Evolutionary conservation across 1,140 invertebrate genomes (phyloP), one percentile per base, ranked within the genome.

Genomic region (Tribolium castaneum): DNA sequence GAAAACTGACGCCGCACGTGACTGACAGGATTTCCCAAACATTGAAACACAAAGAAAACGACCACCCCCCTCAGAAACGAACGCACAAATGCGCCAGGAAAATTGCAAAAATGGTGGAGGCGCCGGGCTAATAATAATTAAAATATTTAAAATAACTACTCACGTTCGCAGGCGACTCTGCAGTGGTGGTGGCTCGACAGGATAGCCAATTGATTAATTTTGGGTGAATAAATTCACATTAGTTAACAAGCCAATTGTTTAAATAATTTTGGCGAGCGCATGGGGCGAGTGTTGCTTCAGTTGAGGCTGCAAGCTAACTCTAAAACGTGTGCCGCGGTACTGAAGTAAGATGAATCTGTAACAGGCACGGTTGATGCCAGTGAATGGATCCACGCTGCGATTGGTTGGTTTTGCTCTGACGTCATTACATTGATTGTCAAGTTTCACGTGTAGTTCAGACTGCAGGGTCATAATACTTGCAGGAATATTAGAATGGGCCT

Each of bases 351-450:
- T 86, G 85, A 86, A 86, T 86, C 86, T 86, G 83, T 81, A 83
- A 83, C 80, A 81, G 80, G 80, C 78, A 80, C 79, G 78, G 79
- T 82, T 78, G 80, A 78, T 80, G 82, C 77, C 75, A 78, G 82
- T 87, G 87, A 87, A 87, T 87, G 87, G 84, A 85, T 79, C 81
- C 79, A 59, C 30, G 22, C 62, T 70, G 78, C 79, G 66, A 87
- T 87, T 87, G 87, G 87, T 82, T 76, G 76, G 74, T 76, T 78
- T 25, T 49, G 19, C 76, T 79, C 84, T 87, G 87, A 87, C 87
- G 87, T 87, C 86, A 87, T 85, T 82, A 85, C 83, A 86, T 86
- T 86, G 86, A 86, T 86, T 86, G 85, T 85, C 80, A 85, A 84
- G 80, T 81, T 82, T 85, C 85, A 86, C 86, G 85, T 86, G 85